Base-by-base conservation (phyloP, 1,140 invertebrate species). In the Aphelenchoides avenae region DNA sequence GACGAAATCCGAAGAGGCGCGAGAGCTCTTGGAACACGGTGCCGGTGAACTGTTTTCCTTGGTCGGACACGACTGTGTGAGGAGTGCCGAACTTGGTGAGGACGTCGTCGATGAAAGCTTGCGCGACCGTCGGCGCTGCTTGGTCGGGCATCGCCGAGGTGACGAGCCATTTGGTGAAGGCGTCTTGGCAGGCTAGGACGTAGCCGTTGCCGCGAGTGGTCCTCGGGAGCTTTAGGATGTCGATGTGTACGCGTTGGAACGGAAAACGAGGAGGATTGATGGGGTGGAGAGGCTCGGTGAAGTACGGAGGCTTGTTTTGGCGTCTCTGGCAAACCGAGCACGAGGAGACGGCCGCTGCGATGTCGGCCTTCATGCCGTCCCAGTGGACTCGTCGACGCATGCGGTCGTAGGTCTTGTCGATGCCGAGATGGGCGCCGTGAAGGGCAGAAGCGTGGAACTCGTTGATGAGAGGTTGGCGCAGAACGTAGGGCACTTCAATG, bases 291-390 rank as follows among this genome's bases (percentile, higher is more conserved):
- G 33, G 33, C 6, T 50, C 29, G 6, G 5, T 5, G 4, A 44
- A n/a, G 5, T 24, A n/a, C 29, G 15, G 26, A 20, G 44, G 44
- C 5, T 20, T 24, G 1, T 4, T 50, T 50, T 50, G 39, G 2
- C 33, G 15, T 49, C 50, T n/a, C 50, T 50, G 48, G 48, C 48
- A 50, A 2, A 22, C 6, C 6, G 33, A 31, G 24, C 52, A 55
- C 4, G 18, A 2, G 4, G 7, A 22, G 5, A 9, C 13, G 15
- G 4, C 15, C 13, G 3, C 50, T 50, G 39, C 50, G 3, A 15
- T 18, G 13, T 44, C 33, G 0, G n/a, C 3, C 5, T 18, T 50
- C 26, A 50, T 18, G n/a, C 43, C 26, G 15, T 41, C 26, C 33
- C 48, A 50, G n/a, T 24, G 26, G 26, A 50, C 39, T 50, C 33